phyloP scores from a whole-genome alignment of 2,113 vertebrate species.

The Sporophila hypoxantha region DNA sequence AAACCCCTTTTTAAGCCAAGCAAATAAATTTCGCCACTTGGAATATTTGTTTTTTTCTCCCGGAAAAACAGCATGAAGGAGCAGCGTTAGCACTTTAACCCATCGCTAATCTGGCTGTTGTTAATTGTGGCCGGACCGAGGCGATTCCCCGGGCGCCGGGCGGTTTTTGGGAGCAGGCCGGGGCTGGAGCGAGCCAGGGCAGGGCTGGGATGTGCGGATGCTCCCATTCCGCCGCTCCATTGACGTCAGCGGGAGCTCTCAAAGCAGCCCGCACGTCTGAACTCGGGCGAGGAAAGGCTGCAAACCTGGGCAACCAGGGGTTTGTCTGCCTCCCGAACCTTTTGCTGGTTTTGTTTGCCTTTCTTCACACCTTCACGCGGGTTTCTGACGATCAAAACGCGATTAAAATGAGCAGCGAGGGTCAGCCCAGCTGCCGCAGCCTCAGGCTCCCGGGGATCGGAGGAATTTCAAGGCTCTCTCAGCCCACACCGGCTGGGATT shows the following conservation, averaged over 20 bases:
- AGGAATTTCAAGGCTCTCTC: not conserved
- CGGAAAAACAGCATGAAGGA: not conserved
- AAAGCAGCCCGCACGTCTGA: conserved; percentile 39
- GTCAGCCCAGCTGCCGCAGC: not conserved
- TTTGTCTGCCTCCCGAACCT: not conserved
- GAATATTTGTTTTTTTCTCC: not conserved
- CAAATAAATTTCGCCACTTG: not conserved
- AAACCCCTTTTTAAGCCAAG: not conserved
- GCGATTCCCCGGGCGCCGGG: not conserved
- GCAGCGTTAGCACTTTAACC: not conserved
- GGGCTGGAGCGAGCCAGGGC: not conserved
- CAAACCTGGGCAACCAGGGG: not conserved
- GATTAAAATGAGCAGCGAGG: not conserved
- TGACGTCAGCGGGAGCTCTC: conserved; percentile 74
- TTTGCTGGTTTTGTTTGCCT: not conserved
- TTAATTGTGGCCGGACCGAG: fast-evolving
- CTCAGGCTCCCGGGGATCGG: not conserved
- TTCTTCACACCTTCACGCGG: not conserved
- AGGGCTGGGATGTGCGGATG: conserved; percentile 23
- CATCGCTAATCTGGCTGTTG: fast-evolving
- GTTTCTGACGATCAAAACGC: not conserved
- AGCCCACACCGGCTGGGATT: not conserved
- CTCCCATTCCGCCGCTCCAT: conserved; percentile 61
- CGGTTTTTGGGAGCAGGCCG: not conserved
- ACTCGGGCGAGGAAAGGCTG: conserved; percentile 16